Percentiles rank a stretch among this genome's conserved stretches.
phyloP scores from a whole-genome alignment of 2,113 vertebrate genomes.

The Chloropsis cyanopogon region DNA sequence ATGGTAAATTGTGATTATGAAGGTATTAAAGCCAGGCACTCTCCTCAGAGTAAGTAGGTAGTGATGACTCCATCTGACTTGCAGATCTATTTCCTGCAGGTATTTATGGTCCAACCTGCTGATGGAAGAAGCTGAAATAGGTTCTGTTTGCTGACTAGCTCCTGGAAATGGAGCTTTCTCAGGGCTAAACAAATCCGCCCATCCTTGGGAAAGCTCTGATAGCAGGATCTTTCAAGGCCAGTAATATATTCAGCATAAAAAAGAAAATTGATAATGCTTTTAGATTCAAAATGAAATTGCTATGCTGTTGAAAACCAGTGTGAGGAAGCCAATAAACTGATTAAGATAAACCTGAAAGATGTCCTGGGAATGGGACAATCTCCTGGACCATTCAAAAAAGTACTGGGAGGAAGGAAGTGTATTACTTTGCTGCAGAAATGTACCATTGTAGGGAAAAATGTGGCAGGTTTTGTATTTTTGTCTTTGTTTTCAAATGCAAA shows the following conservation, averaged over 20 bases:
- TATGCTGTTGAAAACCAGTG: neutral
- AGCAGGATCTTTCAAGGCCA: neutral
- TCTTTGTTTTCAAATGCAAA: neutral
- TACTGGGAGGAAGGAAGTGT: neutral
- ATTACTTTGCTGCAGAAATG: neutral
- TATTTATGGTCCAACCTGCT: conserved; percentile 18
- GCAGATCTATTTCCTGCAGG: neutral
- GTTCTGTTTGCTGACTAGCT: neutral
- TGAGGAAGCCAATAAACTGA: neutral
- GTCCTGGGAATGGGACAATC: neutral
- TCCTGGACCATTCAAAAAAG: neutral
- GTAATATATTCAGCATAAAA: neutral
- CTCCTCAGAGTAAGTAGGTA: neutral
- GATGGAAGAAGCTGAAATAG: conserved; percentile 4
- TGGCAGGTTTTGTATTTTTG: neutral
- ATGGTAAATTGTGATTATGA: conserved; percentile 64
- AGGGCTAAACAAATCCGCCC: neutral
- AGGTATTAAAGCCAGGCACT: conserved; percentile 48
- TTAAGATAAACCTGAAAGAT: neutral
- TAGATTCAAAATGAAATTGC: neutral
- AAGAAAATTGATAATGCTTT: neutral
- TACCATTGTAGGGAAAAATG: neutral
- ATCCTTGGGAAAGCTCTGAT: neutral
- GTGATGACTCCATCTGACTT: neutral
- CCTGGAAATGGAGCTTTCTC: conserved; percentile 12